Conservation (phyloP, 2,113 vertebrate species). For the Protobothrops flavoviridis region DNA sequence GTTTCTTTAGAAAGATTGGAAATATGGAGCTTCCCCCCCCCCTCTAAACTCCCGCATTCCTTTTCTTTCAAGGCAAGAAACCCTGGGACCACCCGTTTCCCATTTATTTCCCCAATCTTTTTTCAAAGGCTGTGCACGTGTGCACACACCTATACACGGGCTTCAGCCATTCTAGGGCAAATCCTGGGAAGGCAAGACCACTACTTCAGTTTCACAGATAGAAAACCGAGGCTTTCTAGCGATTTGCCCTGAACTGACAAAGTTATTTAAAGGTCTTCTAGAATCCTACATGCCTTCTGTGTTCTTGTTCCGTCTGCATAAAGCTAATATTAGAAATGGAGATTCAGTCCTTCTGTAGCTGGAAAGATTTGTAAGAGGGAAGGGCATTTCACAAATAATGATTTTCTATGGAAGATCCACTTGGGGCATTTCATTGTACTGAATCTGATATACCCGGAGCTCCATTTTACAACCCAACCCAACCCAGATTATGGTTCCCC, state of each 20-base stretch:
- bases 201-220: not conserved
- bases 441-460: not conserved
- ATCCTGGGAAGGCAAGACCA: not conserved
- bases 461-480: not conserved
- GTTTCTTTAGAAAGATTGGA: not conserved
- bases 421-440: not conserved
- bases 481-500: not conserved
- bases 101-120: not conserved
- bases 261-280: not conserved
- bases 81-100: not conserved
- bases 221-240: not conserved
- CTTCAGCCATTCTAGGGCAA: not conserved
- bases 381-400: not conserved
- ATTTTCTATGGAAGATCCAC: not conserved
- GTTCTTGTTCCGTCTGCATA: not conserved
- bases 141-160: not conserved
- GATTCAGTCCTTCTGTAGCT: not conserved
- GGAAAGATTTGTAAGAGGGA: not conserved
- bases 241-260: not conserved
- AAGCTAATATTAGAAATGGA: not conserved
- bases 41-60: not conserved
- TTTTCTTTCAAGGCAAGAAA: not conserved
- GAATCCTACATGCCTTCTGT: not conserved
- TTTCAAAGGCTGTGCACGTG: not conserved
- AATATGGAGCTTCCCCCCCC: not conserved